phyloP scores from a whole-genome alignment of 2,888 invertebrate genomes.

The Nebria brevicollis region DNA sequence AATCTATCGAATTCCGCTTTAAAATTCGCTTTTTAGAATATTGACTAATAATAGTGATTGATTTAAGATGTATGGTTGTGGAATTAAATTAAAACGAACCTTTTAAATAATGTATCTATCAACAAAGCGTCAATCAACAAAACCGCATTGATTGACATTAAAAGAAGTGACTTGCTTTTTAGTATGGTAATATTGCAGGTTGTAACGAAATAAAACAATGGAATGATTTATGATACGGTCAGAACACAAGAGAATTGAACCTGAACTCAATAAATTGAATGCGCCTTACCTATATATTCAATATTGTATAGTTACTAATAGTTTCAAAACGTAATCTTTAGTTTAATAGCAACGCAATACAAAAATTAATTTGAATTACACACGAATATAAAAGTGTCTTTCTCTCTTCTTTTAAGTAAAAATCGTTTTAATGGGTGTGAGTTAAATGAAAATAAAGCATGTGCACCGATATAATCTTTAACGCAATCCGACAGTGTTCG shows the following conservation, averaged over 20 bases:
- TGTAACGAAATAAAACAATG: neutral
- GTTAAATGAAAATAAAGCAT: neutral
- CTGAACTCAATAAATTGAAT: neutral
- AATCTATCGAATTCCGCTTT: neutral
- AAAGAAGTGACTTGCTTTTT: neutral
- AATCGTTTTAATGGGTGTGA: neutral
- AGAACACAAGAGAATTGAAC: neutral
- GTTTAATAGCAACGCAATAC: too few relatives aligned
- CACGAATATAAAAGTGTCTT: too few relatives aligned
- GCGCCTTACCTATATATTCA: neutral
- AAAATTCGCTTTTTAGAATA: too few relatives aligned
- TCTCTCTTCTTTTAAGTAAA: too few relatives aligned
- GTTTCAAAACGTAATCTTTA: too few relatives aligned
- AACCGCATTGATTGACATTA: neutral
- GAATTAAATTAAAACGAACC: neutral
- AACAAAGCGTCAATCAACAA: neutral
- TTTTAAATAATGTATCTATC: neutral
- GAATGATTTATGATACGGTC: neutral
- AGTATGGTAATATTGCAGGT: neutral
- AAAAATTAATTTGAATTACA: too few relatives aligned
- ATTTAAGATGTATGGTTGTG: neutral
- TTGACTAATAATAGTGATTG: too few relatives aligned
- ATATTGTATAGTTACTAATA: too few relatives aligned
- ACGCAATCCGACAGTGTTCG: slow-evolving; percentile 8
- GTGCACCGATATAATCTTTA: neutral